A percentile compares a stretch with the other conserved stretches of the same genome.
These are phyloP conservation scores for Allophyes oxyacanthae DNA, from an alignment of 2,888 invertebrate genomes.

Conservation along the genomic window DNA sequence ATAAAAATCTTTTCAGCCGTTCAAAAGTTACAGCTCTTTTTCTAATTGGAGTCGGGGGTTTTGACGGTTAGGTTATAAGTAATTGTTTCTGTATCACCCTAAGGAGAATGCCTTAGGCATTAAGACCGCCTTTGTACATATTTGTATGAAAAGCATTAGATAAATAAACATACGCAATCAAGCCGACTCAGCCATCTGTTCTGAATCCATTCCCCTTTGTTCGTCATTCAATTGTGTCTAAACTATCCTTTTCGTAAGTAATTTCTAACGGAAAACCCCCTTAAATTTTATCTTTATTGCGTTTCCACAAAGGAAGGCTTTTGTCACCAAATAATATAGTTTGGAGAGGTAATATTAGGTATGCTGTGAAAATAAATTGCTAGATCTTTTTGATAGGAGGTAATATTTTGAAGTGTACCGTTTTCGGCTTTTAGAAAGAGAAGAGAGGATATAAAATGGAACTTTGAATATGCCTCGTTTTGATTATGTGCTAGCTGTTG, in stretches of 20 bases:
- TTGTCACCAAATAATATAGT: constrained; percentile 49
- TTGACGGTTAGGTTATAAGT: too few relatives aligned
- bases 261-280: constrained; percentile 55
- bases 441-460: neutral
- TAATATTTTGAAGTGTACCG: constrained; percentile 36
- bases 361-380: constrained; percentile 50
- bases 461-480: constrained; percentile 1
- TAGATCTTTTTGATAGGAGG: constrained; percentile 44
- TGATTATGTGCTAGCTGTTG: neutral
- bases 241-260: constrained; percentile 52
- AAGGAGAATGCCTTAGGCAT: too few relatives aligned
- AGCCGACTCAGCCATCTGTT: constrained; percentile 22
- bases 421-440: neutral
- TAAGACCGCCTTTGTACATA: too few relatives aligned
- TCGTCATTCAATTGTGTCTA: constrained; percentile 47
- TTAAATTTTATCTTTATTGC: constrained; percentile 66
- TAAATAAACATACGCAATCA: constrained; percentile 13
- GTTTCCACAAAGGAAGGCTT: constrained; percentile 57
- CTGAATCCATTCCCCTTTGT: constrained; percentile 34
- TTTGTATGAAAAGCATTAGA: too few relatives aligned
- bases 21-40: too few relatives aligned
- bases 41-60: too few relatives aligned
- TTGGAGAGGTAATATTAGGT: constrained; percentile 52
- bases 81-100: too few relatives aligned
- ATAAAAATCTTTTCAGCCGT: too few relatives aligned